Evolutionary conservation across 2,888 invertebrate genomes (phyloP).

Genomic region (Xanthia icteritia): DNA sequence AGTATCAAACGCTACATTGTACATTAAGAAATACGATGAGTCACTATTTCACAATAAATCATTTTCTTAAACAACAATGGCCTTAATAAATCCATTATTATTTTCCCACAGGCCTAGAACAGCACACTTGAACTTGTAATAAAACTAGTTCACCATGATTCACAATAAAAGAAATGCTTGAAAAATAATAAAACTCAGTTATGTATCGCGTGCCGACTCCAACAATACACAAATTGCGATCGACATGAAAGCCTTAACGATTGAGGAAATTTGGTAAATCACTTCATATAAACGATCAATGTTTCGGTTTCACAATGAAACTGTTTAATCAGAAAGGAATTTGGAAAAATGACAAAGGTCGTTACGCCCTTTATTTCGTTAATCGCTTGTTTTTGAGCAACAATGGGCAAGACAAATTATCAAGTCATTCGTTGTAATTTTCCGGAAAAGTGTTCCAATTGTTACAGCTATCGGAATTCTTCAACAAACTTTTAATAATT

Average conservation of each 20-base stretch:
- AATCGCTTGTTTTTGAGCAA: conserved; percentile 43
- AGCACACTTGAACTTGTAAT: conserved; percentile 50
- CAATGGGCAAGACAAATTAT: conserved; percentile 40
- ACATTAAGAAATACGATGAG: conserved; percentile 22
- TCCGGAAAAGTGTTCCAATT: conserved; percentile 8
- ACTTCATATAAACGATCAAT: conserved; percentile 77
- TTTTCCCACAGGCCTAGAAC: conserved; percentile 17
- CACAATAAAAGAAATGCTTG: conserved; percentile 50
- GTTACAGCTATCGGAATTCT: conserved; percentile 1
- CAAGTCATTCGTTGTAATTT: conserved; percentile 46
- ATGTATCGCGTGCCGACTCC: conserved; percentile 73
- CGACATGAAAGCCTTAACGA: conserved; percentile 78
- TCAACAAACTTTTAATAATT: background rate
- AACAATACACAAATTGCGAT: conserved; percentile 76
- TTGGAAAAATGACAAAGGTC: conserved; percentile 62
- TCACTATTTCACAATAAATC: conserved; percentile 33
- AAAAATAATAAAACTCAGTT: conserved; percentile 62
- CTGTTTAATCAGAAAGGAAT: conserved; percentile 70
- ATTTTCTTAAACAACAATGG: conserved; percentile 38
- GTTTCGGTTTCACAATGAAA: conserved; percentile 65
- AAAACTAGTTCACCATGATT: conserved; percentile 34
- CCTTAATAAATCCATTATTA: conserved; percentile 26
- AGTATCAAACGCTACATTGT: background rate
- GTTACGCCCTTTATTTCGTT: conserved; percentile 43
- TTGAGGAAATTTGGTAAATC: conserved; percentile 79